Base-by-base conservation (phyloP, 2,113 vertebrate genomes). In the Hyperopisus bebe region DNA sequence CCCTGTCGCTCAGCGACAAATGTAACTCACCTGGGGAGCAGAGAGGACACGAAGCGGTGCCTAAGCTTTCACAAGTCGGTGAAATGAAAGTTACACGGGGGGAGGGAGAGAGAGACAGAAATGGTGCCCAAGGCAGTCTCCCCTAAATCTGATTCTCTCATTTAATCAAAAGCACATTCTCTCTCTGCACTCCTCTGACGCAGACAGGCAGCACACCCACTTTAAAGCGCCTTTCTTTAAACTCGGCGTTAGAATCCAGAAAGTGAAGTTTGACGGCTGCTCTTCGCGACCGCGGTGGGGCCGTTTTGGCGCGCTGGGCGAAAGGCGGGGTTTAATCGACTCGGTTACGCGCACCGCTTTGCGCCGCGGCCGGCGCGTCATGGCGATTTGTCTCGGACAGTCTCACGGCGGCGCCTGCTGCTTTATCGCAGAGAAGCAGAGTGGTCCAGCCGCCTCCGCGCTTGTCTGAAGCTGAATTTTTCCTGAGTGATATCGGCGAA, bases 391-490 rank as follows among this genome's bases (percentile, higher is more conserved):
- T 87, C 85, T 87, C 50, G 50, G 85, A 51, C 85, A 53, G 50
- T 31, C 50, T 87, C 85, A 11, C 50, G 27, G 50, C 1, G 50
- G 53, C 24, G 50, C 85, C 7, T 6, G 31, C 47, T 3, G 48
- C 85, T 87, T 87, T 87, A 87, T 87, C 85, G 85, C 48, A 47
- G 50, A 53, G 85, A 87, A 5, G n/a, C 85, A 87, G 85, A 87
- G 85, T 10, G 10, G 48, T n/a, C 48, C n/a, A n/a, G 47, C 48
- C 47, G 48, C 21, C 48, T 86, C 21, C 50, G 31, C 31, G 31
- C 31, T 53, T 27, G n/a, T 51, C 11, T 31, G 48, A 87, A 53
- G 27, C 50, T 17, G 21, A 87, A 11, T 87, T 39, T 39, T 53
- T 19, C 5, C 50, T 47, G 48, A 31, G 31, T 8, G 13, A 53